Conservation (phyloP, 1,140 invertebrate genomes). For the Sitophilus oryzae region DNA sequence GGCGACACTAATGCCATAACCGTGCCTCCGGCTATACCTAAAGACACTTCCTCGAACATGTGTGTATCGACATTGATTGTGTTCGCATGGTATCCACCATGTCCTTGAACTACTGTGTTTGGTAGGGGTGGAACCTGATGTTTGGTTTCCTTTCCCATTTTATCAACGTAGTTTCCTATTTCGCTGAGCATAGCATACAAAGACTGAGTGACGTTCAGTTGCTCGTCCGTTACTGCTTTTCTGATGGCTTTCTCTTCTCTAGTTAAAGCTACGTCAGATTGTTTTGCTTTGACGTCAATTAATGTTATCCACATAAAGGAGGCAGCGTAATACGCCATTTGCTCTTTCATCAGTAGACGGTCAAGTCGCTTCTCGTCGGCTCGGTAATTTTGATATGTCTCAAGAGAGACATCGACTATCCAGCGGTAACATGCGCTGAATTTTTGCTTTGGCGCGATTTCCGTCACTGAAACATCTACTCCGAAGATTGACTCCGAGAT, state of each 20-base stretch:
- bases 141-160: conserved; percentile 27
- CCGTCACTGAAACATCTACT: conserved; percentile 19
- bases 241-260: conserved; percentile 26
- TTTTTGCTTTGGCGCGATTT: conserved; percentile 23
- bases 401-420: conserved; percentile 15
- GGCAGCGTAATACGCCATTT: conserved; percentile 22
- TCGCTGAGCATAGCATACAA: conserved; percentile 16
- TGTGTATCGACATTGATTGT: conserved; percentile 25
- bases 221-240: conserved; percentile 19
- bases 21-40: conserved; percentile 34
- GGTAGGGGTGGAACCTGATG: conserved; percentile 23
- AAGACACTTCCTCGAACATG: conserved; percentile 33
- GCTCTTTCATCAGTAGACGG: conserved; percentile 6
- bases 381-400: conserved; percentile 13
- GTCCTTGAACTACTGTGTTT: conserved; percentile 18
- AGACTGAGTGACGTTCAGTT: conserved; percentile 32
- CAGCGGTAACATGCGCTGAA: conserved; percentile 14
- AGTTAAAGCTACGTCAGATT: conserved; percentile 20
- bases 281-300: conserved; percentile 26
- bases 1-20: conserved; percentile 17
- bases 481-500: conserved; percentile 27
- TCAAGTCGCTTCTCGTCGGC: conserved; percentile 23
- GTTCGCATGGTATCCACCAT: conserved; percentile 30
- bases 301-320: conserved; percentile 17
- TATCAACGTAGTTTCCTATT: conserved; percentile 27